Base-by-base conservation (phyloP, 2,888 invertebrate species). In the Papilio protenor region DNA sequence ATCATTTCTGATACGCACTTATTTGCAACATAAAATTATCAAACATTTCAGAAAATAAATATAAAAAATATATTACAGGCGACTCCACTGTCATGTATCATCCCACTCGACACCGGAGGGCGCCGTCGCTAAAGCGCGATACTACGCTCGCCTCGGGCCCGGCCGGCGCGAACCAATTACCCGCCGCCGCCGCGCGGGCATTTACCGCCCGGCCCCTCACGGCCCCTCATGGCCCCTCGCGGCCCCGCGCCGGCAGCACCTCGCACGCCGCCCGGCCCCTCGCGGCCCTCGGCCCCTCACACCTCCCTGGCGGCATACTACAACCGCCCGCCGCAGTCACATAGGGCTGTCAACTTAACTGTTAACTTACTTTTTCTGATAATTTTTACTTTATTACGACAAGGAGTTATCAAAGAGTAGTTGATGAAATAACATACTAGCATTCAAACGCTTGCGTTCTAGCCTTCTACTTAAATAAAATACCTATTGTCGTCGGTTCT, bases 131-230 rank as follows among this genome's bases (percentile, higher is more conserved):
- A 94, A 94, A 94, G 94, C 94, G 94, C 93, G 93, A 94, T 93
- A 94, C 93, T 94, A 49, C 49, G 49, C 49, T 49, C 49, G 93
- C 94, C 93, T 94, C 94, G 92, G 94, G 94, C 93, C 94, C 94
- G 92, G 94, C 94, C 94, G 94, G 94, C 94, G 94, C 93, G 93
- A 94, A 94, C 94, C 94, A 94, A 95, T 94, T 94, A 95, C 94
- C 94, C 94, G 92, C 91, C 91, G 89, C 83, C 90, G 88, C 89
- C 91, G 91, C 92, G 92, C 91, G 92, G 92, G 93, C 92, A 93
- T 92, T 92, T 92, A 89, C 90, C 90, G 86, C 87, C 84, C 84
- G 83, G 86, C 85, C 86, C 84, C 83, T 82, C 61, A 27, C 61
- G 27, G 27, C 61, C 82, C 81, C 80, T 71, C 78, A 8, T 10